Evolutionary conservation across 2,888 invertebrate species (phyloP).

Genomic region (Phytoseiulus persimilis): DNA sequence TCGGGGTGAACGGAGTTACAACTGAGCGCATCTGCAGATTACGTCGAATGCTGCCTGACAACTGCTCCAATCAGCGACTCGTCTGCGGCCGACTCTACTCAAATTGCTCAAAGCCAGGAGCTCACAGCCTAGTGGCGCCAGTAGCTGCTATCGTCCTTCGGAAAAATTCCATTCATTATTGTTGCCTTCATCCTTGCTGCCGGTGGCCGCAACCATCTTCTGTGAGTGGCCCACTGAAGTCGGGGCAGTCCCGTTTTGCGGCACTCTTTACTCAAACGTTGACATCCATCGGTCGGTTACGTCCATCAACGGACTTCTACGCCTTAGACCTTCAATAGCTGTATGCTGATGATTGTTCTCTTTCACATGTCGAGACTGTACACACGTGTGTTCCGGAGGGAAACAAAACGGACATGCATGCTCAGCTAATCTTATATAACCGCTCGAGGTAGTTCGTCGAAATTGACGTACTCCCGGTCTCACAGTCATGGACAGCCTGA

Average conservation of each 20-base stretch:
- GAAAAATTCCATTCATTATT: not conserved
- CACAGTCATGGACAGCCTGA: no score
- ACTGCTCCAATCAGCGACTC: not conserved
- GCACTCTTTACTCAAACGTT: not conserved
- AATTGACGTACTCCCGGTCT: no score
- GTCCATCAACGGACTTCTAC: not conserved
- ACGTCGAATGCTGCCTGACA: not conserved
- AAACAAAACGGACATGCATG: no score
- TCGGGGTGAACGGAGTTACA: conserved; percentile 5
- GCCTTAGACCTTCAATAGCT: not conserved
- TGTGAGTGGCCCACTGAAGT: not conserved
- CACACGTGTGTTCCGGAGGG: no score
- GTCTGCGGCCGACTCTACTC: not conserved
- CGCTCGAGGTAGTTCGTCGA: no score
- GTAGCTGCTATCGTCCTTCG: not conserved
- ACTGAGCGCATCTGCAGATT: not conserved
- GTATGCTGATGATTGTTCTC: not conserved
- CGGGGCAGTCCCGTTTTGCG: not conserved
- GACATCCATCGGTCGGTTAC: not conserved
- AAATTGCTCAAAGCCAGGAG: not conserved
- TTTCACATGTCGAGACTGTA: not conserved
- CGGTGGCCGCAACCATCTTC: not conserved
- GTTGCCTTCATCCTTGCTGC: not conserved
- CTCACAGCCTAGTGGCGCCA: not conserved
- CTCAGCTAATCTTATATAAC: no score